These are phyloP conservation scores for Hypena proboscidalis DNA, from an alignment of 2,888 invertebrate species.

Conservation along the genomic window DNA sequence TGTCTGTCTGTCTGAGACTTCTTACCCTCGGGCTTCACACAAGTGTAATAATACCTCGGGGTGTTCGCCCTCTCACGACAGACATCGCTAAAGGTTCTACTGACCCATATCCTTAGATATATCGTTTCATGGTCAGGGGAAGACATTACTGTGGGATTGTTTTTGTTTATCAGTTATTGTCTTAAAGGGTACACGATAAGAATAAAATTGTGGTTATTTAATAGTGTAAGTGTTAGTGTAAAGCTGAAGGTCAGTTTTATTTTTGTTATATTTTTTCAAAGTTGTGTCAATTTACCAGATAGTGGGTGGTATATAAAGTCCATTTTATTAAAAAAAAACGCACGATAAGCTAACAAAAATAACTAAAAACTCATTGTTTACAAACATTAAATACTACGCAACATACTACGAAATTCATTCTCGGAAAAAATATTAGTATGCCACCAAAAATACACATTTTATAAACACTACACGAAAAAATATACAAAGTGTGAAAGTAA, in stretches of 20 bases:
- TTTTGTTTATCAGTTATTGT: too few species aligned
- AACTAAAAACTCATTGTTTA: background rate
- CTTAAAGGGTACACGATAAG: too few species aligned
- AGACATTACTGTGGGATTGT: background rate
- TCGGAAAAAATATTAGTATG: conserved; percentile 1
- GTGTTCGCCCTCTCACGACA: conserved; percentile 20
- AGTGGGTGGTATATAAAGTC: too few species aligned
- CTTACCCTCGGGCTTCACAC: conserved; percentile 7
- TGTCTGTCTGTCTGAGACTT: conserved; percentile 10
- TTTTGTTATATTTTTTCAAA: too few species aligned
- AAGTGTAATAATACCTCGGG: conserved; percentile 10
- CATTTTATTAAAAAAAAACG: too few species aligned
- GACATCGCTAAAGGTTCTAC: conserved; percentile 31
- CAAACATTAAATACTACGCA: background rate
- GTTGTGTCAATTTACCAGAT: too few species aligned
- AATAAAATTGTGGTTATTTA: too few species aligned
- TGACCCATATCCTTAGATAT: conserved; percentile 33
- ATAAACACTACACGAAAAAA: conserved; percentile 24
- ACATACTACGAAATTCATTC: conserved; percentile 6
- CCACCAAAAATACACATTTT: conserved; percentile 17
- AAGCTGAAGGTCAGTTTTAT: too few species aligned
- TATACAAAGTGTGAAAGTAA: conserved; percentile 22
- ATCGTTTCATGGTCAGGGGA: conserved; percentile 17
- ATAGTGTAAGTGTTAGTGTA: too few species aligned
- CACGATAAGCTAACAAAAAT: background rate